Conservation (phyloP, 2,797 vertebrate species). For the Odontamblyopus lacepedii region DNA sequence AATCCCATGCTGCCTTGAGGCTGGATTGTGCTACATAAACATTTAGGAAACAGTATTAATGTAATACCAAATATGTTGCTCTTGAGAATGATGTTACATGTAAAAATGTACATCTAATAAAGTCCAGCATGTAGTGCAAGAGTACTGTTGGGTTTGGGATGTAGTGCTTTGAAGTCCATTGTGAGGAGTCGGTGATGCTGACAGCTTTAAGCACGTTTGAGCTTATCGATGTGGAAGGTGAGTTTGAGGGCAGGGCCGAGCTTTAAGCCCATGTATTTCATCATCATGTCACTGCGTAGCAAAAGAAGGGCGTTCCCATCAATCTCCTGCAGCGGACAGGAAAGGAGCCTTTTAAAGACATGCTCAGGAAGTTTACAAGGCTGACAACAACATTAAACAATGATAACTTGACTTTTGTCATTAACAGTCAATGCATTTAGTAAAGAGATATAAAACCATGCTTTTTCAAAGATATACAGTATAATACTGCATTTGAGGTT, state of each 20-base stretch:
- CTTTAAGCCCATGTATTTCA: slow-evolving; percentile 99
- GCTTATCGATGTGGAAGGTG: slow-evolving; percentile 96
- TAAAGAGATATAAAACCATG: too few relatives aligned
- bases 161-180: slow-evolving; percentile 46
- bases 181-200: not conserved
- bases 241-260: slow-evolving; percentile 97
- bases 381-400: not conserved
- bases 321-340: slow-evolving; percentile 85
- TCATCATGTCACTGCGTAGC: slow-evolving; percentile 96
- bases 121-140: slow-evolving; percentile 56
- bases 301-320: slow-evolving; percentile 95
- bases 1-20: slow-evolving; percentile 65
- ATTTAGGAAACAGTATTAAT: slow-evolving; percentile 28
- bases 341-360: not conserved
- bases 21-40: slow-evolving; percentile 73
- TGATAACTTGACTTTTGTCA: not conserved
- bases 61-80: slow-evolving; percentile 44
- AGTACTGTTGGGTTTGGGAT: slow-evolving; percentile 43
- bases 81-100: slow-evolving; percentile 61
- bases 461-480: too few relatives aligned
- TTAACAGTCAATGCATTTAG: not conserved
- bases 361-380: slow-evolving; percentile 2
- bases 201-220: slow-evolving; percentile 88
- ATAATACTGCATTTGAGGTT: too few relatives aligned
- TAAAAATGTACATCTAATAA: slow-evolving; percentile 23